Evolutionary conservation across 1,140 invertebrate genomes (phyloP), one percentile per base, ranked within the genome.

Genomic region (Neodiprion fabricii): DNA sequence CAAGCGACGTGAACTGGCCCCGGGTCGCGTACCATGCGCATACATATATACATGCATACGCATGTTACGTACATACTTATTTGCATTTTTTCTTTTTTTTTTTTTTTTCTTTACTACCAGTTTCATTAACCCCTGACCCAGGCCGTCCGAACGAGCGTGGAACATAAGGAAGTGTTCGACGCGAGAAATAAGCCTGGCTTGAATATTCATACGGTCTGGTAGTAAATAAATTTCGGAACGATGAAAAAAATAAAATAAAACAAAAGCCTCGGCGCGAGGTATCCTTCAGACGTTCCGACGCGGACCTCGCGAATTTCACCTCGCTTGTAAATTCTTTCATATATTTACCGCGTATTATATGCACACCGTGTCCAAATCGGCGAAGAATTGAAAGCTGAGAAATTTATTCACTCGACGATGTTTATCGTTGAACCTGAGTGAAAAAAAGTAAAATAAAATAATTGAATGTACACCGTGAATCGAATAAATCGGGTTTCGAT

Each of bases 91-190:
- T 81, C 79, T 80, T 69, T 23, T 69, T 70, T 40, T 40, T 40
- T 40, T 81, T 80, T 81, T 84, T 83, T 81, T 81, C 79, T 69
- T 23, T 69, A 67, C 67, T 67, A 77, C 69, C 80, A 70, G 80
- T 84, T 83, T 84, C 82, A 83, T 84, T 84, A 84, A 84, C 83
- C 83, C 75, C 47, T 79, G 81, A 82, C 81, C 82, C 76, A 49
- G 72, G 74, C 70, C 76, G 67, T 21, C 28, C 14, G n/a, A 17
- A 69, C 28, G 72, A 40, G 28, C 28, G 28, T 40, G 28, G 53
- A 65, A 75, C 68, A 81, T 80, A 75, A 82, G 79, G 78, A 82
- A 81, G 78, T 78, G 78, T 65, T 72, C 77, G 80, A 78, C 77
- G 76, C 78, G 79, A 80, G 77, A 84, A 82, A 82, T 81, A 84